phyloP scores from a whole-genome alignment of 1,140 invertebrate genomes.

The Drosophila grimshawi region DNA sequence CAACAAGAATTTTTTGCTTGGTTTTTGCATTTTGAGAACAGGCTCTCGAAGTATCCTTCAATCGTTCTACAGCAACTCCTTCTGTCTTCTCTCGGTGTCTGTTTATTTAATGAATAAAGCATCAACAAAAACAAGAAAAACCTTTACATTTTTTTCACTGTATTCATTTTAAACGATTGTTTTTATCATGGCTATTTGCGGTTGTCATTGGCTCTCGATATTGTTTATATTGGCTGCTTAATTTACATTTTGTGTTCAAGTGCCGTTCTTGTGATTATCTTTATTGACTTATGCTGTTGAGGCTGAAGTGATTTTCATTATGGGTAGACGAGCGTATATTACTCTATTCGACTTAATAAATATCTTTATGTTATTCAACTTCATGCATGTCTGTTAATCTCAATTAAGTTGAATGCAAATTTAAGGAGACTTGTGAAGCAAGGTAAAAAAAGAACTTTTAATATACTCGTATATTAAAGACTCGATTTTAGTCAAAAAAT shows the following conservation, averaged over 20 bases:
- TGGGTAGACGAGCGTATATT: not conserved
- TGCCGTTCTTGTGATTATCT: conserved; percentile 10
- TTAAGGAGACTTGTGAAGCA: conserved; percentile 3
- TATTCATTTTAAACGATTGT: conserved; percentile 15
- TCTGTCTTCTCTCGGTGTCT: not conserved
- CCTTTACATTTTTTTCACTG: conserved; percentile 18
- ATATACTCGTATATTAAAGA: too few relatives aligned
- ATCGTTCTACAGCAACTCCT: not conserved
- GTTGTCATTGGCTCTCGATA: conserved; percentile 34
- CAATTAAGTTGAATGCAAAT: not conserved
- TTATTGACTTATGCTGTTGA: not conserved
- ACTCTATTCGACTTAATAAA: not conserved
- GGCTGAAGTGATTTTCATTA: not conserved
- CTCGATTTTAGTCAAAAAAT: not conserved
- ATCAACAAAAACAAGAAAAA: conserved; percentile 13
- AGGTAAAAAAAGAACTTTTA: too few relatives aligned
- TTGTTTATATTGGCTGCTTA: conserved; percentile 26
- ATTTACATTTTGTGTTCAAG: conserved; percentile 41
- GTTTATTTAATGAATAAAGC: conserved; percentile 53
- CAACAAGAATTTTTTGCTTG: conserved; percentile 25
- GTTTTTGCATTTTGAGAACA: conserved; percentile 52
- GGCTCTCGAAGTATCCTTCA: conserved; percentile 20
- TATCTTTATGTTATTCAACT: not conserved
- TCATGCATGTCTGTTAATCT: not conserved
- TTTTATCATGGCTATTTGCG: conserved; percentile 16